Evolutionary conservation across 2,797 vertebrate genomes (phyloP), one percentile per base, ranked within the genome.

Genomic region (Oceanodroma leucorhoa): DNA sequence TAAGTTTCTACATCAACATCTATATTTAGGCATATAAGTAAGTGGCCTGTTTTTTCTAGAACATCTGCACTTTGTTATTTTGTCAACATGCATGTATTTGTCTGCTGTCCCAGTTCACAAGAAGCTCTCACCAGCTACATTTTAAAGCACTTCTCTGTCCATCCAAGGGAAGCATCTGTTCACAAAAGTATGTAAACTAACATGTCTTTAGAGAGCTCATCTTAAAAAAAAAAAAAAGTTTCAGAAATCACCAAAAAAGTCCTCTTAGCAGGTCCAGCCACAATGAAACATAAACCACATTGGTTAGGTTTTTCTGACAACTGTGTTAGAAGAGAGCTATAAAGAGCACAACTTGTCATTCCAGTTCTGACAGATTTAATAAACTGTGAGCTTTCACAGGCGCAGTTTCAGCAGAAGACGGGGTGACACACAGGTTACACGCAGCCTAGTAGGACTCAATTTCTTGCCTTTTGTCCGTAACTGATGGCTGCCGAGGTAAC

Each of bases 51-150:
- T 90, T 57, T 71, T 73, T 23, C 34, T 22, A 40, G 51, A 89
- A 66, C 46, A 79, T 69, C 87, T 93, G 89, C 32, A 58, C 51
- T 91, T 65, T 54, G 71, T 57, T 78, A 50, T 87, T 93, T 94
- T 73, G 75, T 69, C 82, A 83, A 65, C n/a, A 27, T 24, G 10
- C 26, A 24, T 2, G 9, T 29, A 32, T 65, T 46, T 60, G 26
- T 27, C 51, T 64, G 62, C 58, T 69, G 50, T 50, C 64, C 61
- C 51, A 36, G 40, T 16, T 45, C 72, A 30, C 61, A 65, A 50
- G 3, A 26, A 46, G 38, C 71, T 91, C 78, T 84, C 90, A 87
- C 41, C 78, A 78, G 54, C 46, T 69, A 26, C 26, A n/a, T 50
- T 84, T 83, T 76, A 73, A 72, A 77, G 73, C 32, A 22, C 18